Base-by-base conservation (phyloP, 2,797 vertebrate genomes). In the Anguilla pacifica region DNA sequence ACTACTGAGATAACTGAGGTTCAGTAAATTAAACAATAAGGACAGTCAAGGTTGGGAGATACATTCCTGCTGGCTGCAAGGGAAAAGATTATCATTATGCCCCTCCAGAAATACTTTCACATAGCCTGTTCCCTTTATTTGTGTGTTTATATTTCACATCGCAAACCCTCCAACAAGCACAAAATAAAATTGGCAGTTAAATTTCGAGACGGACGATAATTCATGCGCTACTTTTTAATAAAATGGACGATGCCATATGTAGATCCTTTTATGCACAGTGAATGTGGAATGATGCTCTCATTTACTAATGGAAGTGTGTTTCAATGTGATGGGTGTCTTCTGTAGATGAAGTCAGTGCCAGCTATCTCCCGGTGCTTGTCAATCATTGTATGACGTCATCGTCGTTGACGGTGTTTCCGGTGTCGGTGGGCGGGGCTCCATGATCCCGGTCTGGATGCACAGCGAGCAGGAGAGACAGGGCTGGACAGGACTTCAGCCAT, bases 401-500 rank as follows among this genome's bases (percentile, higher is more conserved):
- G 35, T 43, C 51, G 88, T 92, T 90, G 84, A 86, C 90, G 90
- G 92, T 92, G 88, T 93, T 95, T 96, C 95, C 95, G 94, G 94
- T 94, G 91, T 89, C 87, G 89, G 93, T 93, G 89, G 96, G 96
- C 92, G 93, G 95, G 90, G 88, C 90, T 93, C 89, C 19, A 87
- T 82, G 84, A 88, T 94, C 92, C 92, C 39, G 83, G 91, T 93
- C 91, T 92, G 91, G 91, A 92, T 90, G 90, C 91, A 91, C 92
- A 89, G 87, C 51, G 49, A 87, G 90, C 85, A 43, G 79, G 87
- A 84, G 87, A 90, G 91, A 90, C 86, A 84, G 89, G 90, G 89
- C 87, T 92, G 91, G 92, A 90, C 90, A 87, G 88, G 89, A 90
- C 88, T 94, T 94, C 94, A 93, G 95, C 95, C 95, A 95, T 96